Percentiles rank a stretch among this genome's conserved stretches.
Conservation (phyloP, 2,797 vertebrate species). For the Arctocebus calabarensis region DNA sequence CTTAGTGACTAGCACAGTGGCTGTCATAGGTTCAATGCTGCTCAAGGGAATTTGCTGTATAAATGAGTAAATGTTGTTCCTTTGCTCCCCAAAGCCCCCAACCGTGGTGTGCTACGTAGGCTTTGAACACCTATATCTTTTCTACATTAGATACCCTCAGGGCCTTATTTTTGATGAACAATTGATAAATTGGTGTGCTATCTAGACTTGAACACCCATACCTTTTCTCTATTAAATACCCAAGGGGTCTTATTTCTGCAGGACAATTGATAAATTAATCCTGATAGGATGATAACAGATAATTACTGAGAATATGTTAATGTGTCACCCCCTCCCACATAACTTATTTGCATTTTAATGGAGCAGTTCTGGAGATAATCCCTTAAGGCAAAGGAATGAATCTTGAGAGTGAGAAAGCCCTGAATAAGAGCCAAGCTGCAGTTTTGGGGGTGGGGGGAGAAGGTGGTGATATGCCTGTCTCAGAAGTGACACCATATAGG, state of each 20-base stretch:
- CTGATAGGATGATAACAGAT: slow-evolving; percentile 75
- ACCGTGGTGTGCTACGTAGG: neutral
- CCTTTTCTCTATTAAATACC: slow-evolving; percentile 26
- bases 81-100: neutral
- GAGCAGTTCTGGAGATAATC: slow-evolving; percentile 68
- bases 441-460: neutral
- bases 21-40: neutral
- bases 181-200: slow-evolving; percentile 63
- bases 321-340: slow-evolving; percentile 66
- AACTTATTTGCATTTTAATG: slow-evolving; percentile 81
- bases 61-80: neutral
- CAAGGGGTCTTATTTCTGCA: slow-evolving; percentile 58
- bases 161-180: slow-evolving; percentile 61
- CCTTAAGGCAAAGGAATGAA: slow-evolving; percentile 66
- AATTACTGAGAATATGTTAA: slow-evolving; percentile 74
- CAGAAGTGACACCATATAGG: neutral
- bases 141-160: neutral
- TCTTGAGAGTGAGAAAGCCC: slow-evolving; percentile 61
- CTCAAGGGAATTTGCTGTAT: neutral
- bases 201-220: neutral
- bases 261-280: slow-evolving; percentile 75
- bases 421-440: slow-evolving; percentile 23
- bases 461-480: neutral
- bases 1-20: neutral
- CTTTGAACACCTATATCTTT: slow-evolving; percentile 41